Evolutionary conservation across 1,140 invertebrate genomes (phyloP).

Genomic region (Nasonia giraulti): DNA sequence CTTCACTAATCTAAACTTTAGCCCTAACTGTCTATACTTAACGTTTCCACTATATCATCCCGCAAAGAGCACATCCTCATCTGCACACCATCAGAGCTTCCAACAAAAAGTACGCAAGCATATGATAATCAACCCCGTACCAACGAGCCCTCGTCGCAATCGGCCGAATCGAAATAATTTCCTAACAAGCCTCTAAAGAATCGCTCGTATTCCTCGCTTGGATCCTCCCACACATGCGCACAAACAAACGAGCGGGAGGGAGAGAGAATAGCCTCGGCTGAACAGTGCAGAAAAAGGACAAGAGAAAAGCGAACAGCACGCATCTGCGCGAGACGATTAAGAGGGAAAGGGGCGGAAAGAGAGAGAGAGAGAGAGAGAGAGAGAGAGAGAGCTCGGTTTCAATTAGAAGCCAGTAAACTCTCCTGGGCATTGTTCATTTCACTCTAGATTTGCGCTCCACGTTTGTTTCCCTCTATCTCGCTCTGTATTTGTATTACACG

Average conservation of each 20-base stretch:
- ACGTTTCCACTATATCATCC: neutral
- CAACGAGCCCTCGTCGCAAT: neutral
- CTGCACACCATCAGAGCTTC: no score
- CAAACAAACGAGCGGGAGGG: neutral
- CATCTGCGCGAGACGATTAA: constrained; percentile 51
- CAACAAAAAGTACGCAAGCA: neutral
- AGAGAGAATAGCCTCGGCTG: neutral
- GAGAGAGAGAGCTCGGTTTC: constrained; percentile 65
- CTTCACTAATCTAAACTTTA: no score
- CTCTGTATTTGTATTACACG: constrained; percentile 62
- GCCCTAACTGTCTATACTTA: neutral
- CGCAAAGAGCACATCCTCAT: neutral
- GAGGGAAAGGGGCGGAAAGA: constrained; percentile 30
- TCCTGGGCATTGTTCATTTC: constrained; percentile 73
- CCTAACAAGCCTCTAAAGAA: constrained; percentile 6
- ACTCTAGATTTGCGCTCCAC: constrained; percentile 73
- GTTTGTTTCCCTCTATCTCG: constrained; percentile 62
- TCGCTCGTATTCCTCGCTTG: neutral
- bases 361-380: constrained; percentile 53
- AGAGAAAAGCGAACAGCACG: constrained; percentile 30
- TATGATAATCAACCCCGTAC: neutral
- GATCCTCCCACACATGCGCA: no score
- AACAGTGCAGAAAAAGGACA: neutral
- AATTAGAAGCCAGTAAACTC: constrained; percentile 74
- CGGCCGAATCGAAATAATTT: constrained; percentile 20